Evolutionary conservation across 2,113 vertebrate genomes (phyloP), one percentile per base, ranked within the genome.

Genomic region (Podarcis raffonei): DNA sequence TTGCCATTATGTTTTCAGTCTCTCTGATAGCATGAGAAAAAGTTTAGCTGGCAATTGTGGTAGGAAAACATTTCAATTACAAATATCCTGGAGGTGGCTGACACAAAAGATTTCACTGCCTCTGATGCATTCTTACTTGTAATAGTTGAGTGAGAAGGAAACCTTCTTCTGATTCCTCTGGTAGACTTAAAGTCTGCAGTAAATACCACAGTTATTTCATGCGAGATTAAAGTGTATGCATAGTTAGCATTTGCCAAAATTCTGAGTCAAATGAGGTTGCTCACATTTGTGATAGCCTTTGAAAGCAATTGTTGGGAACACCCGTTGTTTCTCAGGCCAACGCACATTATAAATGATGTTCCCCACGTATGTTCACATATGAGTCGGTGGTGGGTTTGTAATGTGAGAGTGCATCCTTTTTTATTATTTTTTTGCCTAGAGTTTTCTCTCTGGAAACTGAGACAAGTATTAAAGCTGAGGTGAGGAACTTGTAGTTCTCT

Each of bases 121-220:
- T 86, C 57, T 0, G 68, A 30, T 42, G 23, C 83, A 5, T 85
- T 87, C 62, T n/a, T 53, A 89, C 83, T 87, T 65, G 37, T 90
- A 15, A 80, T 89, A 87, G 69, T 71, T 90, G 83, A 90, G 68
- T 80, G 69, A 11, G 77, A 25, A 57, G 62, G 86, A 80, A 75
- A 76, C n/a, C n/a, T 62, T 72, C 75, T 53, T 27, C 65, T 87
- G 79, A 86, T 68, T 82, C 42, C 71, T 86, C 32, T 90, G 39
- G 84, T 77, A 82, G 79, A 86, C 84, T 81, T 86, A 65, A 66
- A 82, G 84, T 76, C 84, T 86, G 65, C 84, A 82, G 25, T 82
- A 76, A 66, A 86, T 90, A 85, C 83, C 89, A 82, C 78, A 82
- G 83, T 89, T 89, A 81, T 86, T 86, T 81, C 39, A 85, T 57